Evolutionary conservation across 2,888 invertebrate genomes (phyloP), one percentile per base, ranked within the genome.

Genomic region (Euplagia quadripunctaria): DNA sequence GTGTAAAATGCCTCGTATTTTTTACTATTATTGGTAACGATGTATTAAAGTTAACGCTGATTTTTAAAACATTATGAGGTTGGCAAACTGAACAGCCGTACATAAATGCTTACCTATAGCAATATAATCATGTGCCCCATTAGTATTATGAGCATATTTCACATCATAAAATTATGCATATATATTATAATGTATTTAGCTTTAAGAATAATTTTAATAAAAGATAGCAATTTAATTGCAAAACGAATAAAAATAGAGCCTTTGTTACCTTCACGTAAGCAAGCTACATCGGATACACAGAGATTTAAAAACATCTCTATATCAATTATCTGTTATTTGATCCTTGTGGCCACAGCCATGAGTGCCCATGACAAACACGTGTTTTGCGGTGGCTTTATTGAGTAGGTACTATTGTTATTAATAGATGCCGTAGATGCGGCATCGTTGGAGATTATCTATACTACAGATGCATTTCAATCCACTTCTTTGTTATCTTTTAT

Each of bases 371-470:
- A 41, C 49, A 41, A 51, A 41, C 51, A 66, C 51, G 66, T 82
- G 43, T 72, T 73, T 75, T 76, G 70, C 75, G 78, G 78, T 76
- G 76, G n/a, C 42, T 55, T n/a, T 42, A 55, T 42, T 55, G 72
- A 31, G 61, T 61, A 61, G 61, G 31, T 61, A 31, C 31, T 31
- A 31, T 31, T 6, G 1, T 31, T 31, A 61, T 61, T 61, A 61
- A 61, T 61, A 58, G 31, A 31, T 31, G 1, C n/a, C 12, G 20
- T 58, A 20, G 52, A 52, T 17, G 61, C 61, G 31, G 20, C 31
- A 61, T 61, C 31, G 31, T 61, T 61, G 6, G 31, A 51, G 16
- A 61, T 31, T 31, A 61, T 31, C 31, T 61, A 14, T 61, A 31
- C 31, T 61, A 14, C 14, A 14, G 14, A 6, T 61, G 31, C 14